phyloP scores from a whole-genome alignment of 2,888 invertebrate genomes.

The Eugnorisma glareosa region DNA sequence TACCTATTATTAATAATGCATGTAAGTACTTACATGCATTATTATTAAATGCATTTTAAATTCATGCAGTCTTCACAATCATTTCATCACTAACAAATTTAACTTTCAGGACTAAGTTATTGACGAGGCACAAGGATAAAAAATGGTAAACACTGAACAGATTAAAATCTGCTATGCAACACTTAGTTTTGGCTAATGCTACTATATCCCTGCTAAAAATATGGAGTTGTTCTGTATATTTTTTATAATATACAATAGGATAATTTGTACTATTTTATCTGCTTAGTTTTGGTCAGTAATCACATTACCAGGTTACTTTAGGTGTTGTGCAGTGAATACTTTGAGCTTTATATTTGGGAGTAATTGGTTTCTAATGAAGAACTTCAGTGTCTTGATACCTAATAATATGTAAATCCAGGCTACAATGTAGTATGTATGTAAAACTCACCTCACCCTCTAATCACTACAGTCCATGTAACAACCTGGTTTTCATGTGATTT shows the following conservation, averaged over 20 bases:
- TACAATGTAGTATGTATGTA: constrained; percentile 41
- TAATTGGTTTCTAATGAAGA: constrained; percentile 49
- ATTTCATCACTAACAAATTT: constrained; percentile 90
- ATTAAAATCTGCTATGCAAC: constrained; percentile 82
- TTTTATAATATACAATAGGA: constrained; percentile 40
- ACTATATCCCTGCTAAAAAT: constrained; percentile 68
- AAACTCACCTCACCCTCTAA: constrained; percentile 55
- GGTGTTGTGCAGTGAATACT: constrained; percentile 60
- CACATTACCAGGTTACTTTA: constrained; percentile 41
- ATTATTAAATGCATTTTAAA: constrained; percentile 60
- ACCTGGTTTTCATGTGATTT: constrained; percentile 42
- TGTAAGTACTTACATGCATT: constrained; percentile 41
- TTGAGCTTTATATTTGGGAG: constrained; percentile 59
- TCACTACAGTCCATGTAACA: constrained; percentile 45
- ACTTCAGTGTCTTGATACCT: constrained; percentile 29
- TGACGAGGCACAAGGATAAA: constrained; percentile 95
- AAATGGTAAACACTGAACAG: constrained; percentile 93
- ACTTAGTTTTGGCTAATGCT: constrained; percentile 80
- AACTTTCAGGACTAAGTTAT: constrained; percentile 96
- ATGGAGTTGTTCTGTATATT: constrained; percentile 53
- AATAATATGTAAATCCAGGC: constrained; percentile 32
- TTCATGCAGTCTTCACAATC: constrained; percentile 77
- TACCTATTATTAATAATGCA: no score
- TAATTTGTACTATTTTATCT: constrained; percentile 49
- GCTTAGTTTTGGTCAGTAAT: constrained; percentile 51